phyloP scores from a whole-genome alignment of 2,888 invertebrate genomes.

The Brachycybe producta region DNA sequence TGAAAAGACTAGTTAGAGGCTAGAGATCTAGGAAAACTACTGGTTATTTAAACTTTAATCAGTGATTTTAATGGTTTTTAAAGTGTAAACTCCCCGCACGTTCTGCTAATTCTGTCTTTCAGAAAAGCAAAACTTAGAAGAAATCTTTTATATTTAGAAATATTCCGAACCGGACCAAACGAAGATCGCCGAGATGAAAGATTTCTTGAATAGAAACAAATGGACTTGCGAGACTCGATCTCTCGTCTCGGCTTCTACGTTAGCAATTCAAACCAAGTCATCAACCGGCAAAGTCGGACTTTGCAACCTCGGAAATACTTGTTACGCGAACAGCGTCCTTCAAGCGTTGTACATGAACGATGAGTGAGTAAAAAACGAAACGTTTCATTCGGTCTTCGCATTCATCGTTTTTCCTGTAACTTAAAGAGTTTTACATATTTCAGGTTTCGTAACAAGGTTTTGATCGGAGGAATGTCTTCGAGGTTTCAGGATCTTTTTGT shows the following conservation, averaged over 20 bases:
- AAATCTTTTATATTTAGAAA: no score
- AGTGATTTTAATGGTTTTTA: no score
- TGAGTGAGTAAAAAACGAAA: slow-evolving; percentile 39
- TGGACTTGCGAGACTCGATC: neutral
- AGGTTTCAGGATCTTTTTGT: slow-evolving; percentile 46
- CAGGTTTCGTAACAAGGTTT: slow-evolving; percentile 16
- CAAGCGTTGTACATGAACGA: slow-evolving; percentile 72
- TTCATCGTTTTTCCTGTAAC: neutral
- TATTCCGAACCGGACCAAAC: neutral
- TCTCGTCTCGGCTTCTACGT: neutral
- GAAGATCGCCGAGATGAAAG: slow-evolving; percentile 7
- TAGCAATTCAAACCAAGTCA: slow-evolving; percentile 20
- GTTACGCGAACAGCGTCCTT: slow-evolving; percentile 77
- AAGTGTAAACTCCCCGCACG: no score
- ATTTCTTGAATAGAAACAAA: slow-evolving; percentile 7
- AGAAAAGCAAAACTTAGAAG: no score
- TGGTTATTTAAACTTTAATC: no score
- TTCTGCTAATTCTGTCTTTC: no score
- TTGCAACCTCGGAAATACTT: slow-evolving; percentile 71
- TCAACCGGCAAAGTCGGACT: slow-evolving; percentile 51
- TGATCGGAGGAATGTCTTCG: slow-evolving; percentile 18
- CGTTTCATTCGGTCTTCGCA: no score
- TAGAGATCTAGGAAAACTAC: no score
- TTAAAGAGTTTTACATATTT: neutral
- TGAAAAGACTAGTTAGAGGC: no score